Conservation (phyloP, 2,888 invertebrate species). For the Drosophila multiciliata region DNA sequence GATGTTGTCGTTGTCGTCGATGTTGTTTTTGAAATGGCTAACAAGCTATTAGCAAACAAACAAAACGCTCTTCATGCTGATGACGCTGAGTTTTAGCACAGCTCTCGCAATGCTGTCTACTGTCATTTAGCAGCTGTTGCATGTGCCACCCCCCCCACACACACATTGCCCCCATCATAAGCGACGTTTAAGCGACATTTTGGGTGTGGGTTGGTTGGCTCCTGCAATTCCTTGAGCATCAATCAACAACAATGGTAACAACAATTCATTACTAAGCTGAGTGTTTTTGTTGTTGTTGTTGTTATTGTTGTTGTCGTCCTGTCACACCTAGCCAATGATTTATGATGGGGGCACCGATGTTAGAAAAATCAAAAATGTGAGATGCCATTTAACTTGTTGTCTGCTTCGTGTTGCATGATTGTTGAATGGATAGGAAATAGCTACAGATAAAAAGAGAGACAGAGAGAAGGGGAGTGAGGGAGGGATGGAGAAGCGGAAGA, state of each 20-base stretch:
- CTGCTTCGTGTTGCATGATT: slow-evolving; percentile 23
- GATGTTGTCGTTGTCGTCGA: slow-evolving; percentile 26
- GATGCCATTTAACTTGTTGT: slow-evolving; percentile 55
- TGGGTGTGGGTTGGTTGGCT: background rate
- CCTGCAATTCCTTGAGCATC: slow-evolving; percentile 29
- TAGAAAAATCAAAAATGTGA: slow-evolving; percentile 52
- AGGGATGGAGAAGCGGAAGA: background rate
- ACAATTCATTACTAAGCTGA: slow-evolving; percentile 44
- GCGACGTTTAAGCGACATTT: slow-evolving; percentile 50
- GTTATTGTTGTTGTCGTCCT: slow-evolving; percentile 1
- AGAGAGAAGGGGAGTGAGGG: too few species aligned
- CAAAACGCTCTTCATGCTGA: slow-evolving; percentile 62
- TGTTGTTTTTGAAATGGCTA: slow-evolving; percentile 71
- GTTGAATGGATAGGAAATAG: slow-evolving; percentile 1
- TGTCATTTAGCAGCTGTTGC: slow-evolving; percentile 52
- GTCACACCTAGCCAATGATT: slow-evolving; percentile 51
- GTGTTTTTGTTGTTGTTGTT: slow-evolving; percentile 19
- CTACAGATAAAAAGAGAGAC: background rate
- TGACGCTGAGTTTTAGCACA: slow-evolving; percentile 41
- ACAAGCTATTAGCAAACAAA: slow-evolving; percentile 79
- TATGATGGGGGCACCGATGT: slow-evolving; percentile 31
- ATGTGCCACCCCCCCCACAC: slow-evolving; percentile 18
- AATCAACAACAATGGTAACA: slow-evolving; percentile 47
- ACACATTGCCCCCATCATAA: slow-evolving; percentile 20
- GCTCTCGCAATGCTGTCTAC: slow-evolving; percentile 4